Base-by-base conservation (phyloP, 2,888 invertebrate species). In the Diaperis boleti region DNA sequence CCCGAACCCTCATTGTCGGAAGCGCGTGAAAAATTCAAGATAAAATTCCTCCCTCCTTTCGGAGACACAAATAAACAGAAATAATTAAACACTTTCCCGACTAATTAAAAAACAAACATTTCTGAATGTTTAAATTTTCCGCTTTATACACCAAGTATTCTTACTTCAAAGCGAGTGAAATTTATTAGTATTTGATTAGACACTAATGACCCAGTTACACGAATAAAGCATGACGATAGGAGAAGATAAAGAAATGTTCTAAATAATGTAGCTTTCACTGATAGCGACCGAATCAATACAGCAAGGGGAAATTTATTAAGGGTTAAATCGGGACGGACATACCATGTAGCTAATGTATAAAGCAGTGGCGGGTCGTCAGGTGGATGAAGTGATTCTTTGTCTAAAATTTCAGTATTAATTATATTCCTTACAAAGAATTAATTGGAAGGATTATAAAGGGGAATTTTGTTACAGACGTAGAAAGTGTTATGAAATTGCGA, bases 191-290 rank as follows among this genome's bases (percentile, higher is more conserved):
- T 42, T 54, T 54, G 29, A 54, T 54, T 41, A 42, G 42, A 54
- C 54, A 31, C 31, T 54, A 54, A 54, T 42, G 54, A 54, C 54
- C 17, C 7, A 11, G 31, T 42, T 54, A 54, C 54, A 54, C 54
- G 54, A 54, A 54, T 26, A 42, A 54, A 26, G 31, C 13, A 37
- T 31, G 22, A 10, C 54, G 39, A 54, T 52, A 37, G 39, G 8
- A n/a, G 10, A 14, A 15, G 52, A 52, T 54, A 42, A 54, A 54
- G 31, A 42, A 54, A 54, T 31, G 54, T 41, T 29, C 54, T 17
- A 54, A 54, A 54, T 52, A 54, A 42, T 33, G 42, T 54, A 42
- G 52, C 22, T 52, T 52, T 52, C 35, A 37, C 37, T 52, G 52
- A 54, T 54, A 54, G 31, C 54, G 17, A 31, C 8, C 17, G 17